Conservation (phyloP, 2,797 vertebrate species). For the Thaleichthys pacificus region DNA sequence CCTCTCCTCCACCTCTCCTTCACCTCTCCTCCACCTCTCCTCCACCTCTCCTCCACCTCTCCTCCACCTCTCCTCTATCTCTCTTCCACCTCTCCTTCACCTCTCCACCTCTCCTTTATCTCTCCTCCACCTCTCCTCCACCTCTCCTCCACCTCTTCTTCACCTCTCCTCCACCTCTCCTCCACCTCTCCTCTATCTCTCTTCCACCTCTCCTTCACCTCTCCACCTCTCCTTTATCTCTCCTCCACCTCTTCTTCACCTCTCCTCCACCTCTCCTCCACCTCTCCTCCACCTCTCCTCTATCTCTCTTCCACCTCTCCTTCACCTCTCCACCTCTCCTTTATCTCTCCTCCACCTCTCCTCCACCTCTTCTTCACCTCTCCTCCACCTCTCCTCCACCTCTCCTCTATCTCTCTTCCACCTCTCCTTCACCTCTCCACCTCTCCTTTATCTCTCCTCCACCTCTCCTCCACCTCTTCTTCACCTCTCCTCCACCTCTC, state of each 20-base stretch:
- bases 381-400: background rate
- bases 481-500: too few relatives aligned
- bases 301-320: background rate
- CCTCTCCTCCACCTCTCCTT: background rate
- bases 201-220: too few relatives aligned
- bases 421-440: background rate
- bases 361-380: background rate
- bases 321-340: background rate
- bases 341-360: background rate
- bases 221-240: too few relatives aligned
- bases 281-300: background rate
- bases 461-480: too few relatives aligned
- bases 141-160: too few relatives aligned
- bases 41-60: background rate
- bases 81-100: background rate
- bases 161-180: too few relatives aligned
- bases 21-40: background rate
- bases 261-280: background rate
- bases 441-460: background rate
- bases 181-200: too few relatives aligned
- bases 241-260: too few relatives aligned
- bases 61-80: too few relatives aligned
- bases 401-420: background rate
- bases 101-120: too few relatives aligned
- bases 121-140: too few relatives aligned